Base-by-base conservation (phyloP, 2,113 vertebrate genomes). In the Blennius ocellaris region DNA sequence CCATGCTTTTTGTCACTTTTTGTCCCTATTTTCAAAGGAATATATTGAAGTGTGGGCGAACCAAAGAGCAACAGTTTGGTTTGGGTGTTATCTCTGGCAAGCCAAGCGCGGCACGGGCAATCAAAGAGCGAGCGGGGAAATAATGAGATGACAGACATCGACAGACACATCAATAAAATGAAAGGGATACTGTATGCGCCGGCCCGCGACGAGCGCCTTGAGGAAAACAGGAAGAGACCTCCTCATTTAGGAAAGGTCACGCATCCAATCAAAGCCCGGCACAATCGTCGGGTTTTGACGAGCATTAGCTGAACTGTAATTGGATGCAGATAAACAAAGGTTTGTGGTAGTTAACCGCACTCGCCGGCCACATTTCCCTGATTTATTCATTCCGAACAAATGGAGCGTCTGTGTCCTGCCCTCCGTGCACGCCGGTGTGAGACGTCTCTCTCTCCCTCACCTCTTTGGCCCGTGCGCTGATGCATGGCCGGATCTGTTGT, bases 81-180 rank as follows among this genome's bases (percentile, higher is more conserved):
- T 30, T 30, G 21, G 21, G 21, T 30, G 21, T 30, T 30, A 30
- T 30, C 21, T 2, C 21, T 4, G 21, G 21, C 21, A 2, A 2
- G 21, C 21, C 21, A 4, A 30, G 21, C 21, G 21, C 21, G 21
- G 21, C 21, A 2, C 21, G 21, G 21, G 21, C 21, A 30, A 30
- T 30, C 21, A 80, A 69, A 53, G 76, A 81, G 85, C 69, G 83
- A 79, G 75, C 69, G 16, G 68, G 78, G 79, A 83, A 87, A 89
- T 89, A 87, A 91, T 88, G 85, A 91, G 87, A 88, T 83, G 81
- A 89, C 80, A 48, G 56, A 83, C 69, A 81, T 81, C 76, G 72
- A 87, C 85, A 91, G 85, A 91, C 82, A 76, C 78, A 80, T 86
- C 73, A 82, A 92, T 81, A 88, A 88, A 88, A 83, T 47, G 78